Evolutionary conservation across 2,888 invertebrate species (phyloP), one percentile per base, ranked within the genome.

Genomic region (Agrotis segetum): DNA sequence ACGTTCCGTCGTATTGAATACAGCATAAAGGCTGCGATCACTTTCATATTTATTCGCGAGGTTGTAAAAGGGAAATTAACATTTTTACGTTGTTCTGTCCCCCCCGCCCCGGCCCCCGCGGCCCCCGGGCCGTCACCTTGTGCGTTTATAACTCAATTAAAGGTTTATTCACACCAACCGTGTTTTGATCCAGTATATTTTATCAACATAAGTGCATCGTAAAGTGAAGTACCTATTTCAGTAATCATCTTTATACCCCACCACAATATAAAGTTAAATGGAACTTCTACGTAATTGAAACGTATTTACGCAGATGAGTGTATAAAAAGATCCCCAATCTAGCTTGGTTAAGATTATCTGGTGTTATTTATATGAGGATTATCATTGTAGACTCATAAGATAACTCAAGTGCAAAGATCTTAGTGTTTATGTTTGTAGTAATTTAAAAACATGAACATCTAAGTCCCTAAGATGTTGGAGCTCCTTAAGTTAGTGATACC

Each of bases 41-140:
- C 71, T 68, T 71, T 68, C 68, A 67, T 75, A 75, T 81, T 81
- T 67, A 83, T 80, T 83, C 61, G 71, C 52, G 60, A 44, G 55
- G 67, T 44, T 82, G 77, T 83, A 81, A 80, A 79, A 80, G 29
- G 16, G 56, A 74, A 69, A 82, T 82, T 73, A 71, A 71, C 64
- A 74, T 78, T 82, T 69, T 78, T 70, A 82, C 63, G 71, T 72
- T 72, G 68, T 84, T 82, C 65, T 75, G 67, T 63, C 29, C 21
- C 29, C 0, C 34, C n/a, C 34, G 64, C 47, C 40, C 40, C 29
- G 5, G 0, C 4, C 55, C 29, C 24, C 11, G 5, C 5, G 55
- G 19, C 29, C 24, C 46, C 40, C 34, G 34, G 59, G 34, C 60
- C 29, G 65, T 71, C 61, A 62, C 72, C 72, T 73, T 67, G 69